Evolutionary conservation across 1,140 invertebrate genomes (phyloP), one percentile per base, ranked within the genome.

Genomic region (Hyposmocoma kahamanoa): DNA sequence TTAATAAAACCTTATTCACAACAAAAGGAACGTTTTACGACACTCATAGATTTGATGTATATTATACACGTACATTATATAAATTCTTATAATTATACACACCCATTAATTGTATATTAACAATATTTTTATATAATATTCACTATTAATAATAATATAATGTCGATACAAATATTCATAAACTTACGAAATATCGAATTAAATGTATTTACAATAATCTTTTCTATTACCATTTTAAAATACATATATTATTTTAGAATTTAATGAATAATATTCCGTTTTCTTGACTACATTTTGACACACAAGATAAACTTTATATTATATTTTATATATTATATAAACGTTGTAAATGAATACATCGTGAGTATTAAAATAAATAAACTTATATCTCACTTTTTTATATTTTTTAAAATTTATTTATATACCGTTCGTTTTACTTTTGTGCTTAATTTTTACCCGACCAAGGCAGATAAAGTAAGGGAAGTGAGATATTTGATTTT

Each of bases 21-120:
- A 70, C 67, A 75, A 72, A n/a, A 82, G 70, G 73, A 79, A 82
- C 73, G 67, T 73, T 69, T 26, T 59, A 76, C 70, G 58, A 79
- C 73, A 78, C 61, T 62, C 62, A 68, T 63, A 69, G 57, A 72
- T 53, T 71, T 49, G 44, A 54, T 56, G 50, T 59, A 59, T 48
- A 46, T 53, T 55, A 36, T 62, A 61, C 44, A 60, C 30, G 45
- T 61, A 62, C 43, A 61, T 63, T 56, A 59, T 59, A 58, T 63
- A 67, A 60, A 59, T 64, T 67, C 56, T 51, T 56, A n/a, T n/a
- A n/a, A n/a, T n/a, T n/a, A n/a, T n/a, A 67, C 54, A 59, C 53
- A 67, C 57, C 34, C 48, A 61, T 55, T 62, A 64, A 47, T 72
- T 70, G 62, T 76, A 72, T 69, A 65, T 21, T 41, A 59, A 50